A percentile compares a stretch with the other conserved stretches of the same genome.
phyloP scores from a whole-genome alignment of 1,140 invertebrate species.

The Cylas formicarius region DNA sequence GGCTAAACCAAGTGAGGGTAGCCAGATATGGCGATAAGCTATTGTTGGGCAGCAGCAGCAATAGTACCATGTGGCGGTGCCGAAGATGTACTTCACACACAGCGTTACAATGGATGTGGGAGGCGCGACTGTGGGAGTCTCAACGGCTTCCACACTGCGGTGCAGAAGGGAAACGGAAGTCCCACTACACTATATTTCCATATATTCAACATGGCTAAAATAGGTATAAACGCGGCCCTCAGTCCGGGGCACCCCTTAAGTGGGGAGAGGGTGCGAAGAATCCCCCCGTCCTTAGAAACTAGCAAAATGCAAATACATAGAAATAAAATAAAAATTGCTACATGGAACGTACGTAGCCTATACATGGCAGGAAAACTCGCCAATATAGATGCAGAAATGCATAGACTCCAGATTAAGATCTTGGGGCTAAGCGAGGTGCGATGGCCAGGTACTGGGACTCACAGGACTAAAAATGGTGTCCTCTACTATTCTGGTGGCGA shows the following conservation, averaged over 20 bases:
- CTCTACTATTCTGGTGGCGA: constrained; percentile 14
- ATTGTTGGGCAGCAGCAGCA: constrained; percentile 9
- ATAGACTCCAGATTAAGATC: constrained; percentile 17
- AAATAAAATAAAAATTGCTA: constrained; percentile 6
- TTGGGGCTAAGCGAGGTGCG: constrained; percentile 13
- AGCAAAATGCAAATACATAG: constrained; percentile 4
- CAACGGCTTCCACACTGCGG: too few relatives aligned
- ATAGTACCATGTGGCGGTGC: constrained; percentile 10
- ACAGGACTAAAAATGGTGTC: constrained; percentile 8
- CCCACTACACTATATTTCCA: too few relatives aligned
- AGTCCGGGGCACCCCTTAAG: too few relatives aligned
- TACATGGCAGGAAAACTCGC: constrained; percentile 13
- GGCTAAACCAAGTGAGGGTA: too few relatives aligned
- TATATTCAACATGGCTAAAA: too few relatives aligned
- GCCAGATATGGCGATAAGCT: constrained; percentile 6
- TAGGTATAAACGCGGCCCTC: too few relatives aligned
- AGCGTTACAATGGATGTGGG: constrained; percentile 9
- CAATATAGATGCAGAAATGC: constrained; percentile 17
- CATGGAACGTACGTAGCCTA: constrained; percentile 13
- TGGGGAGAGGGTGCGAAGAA: constrained; percentile 8
- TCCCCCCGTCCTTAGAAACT: constrained; percentile 2
- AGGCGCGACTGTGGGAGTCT: constrained; percentile 7
- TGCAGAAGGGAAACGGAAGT: too few relatives aligned
- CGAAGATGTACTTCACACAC: constrained; percentile 11
- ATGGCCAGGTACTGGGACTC: constrained; percentile 5